Base-by-base conservation (phyloP, 2,797 vertebrate genomes). In the Chelmon rostratus region DNA sequence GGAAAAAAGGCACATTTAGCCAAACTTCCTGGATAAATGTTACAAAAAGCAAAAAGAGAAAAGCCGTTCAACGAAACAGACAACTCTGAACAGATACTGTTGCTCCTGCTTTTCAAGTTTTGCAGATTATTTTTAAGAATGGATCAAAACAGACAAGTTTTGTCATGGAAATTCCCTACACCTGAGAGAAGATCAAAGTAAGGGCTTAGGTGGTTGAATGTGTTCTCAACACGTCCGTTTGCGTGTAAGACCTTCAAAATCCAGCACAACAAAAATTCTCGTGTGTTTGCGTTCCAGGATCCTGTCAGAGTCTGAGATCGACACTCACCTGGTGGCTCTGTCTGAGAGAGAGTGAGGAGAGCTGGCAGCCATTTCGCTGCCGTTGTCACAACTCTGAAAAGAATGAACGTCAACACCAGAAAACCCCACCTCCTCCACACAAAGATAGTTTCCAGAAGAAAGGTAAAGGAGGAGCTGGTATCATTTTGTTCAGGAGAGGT, bases 231-330 rank as follows among this genome's bases (percentile, higher is more conserved):
- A 3, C 57, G 12, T 40, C 15, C 7, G 6, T 46, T 1, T 44
- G 72, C 61, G 33, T 35, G 8, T 21, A 18, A 11, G 25, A 23
- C 35, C 12, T 6, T 6, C 6, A 69, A 52, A 56, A 59, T 40
- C 65, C 63, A 23, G 75, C 47, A n/a, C 42, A 68, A 68, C 13
- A 53, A 19, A 68, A 49, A 46, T 35, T 6, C 10, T 11, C 1
- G 0, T 79, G n/a, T 44, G 40, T 86, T 89, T 64, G 80, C 88
- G 61, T 83, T 95, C 86, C 93, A 99, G 98, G 95, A 97, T 98
- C 89, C 96, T 98, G 83, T 95, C 97, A 76, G 98, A 98, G 96
- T 81, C 97, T n/a, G 97, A 98, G 89, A 95, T 98, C 62, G 97
- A 98, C 58, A 71, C 92, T 87, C 97, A 98, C 87, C 95, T 99